These are phyloP conservation scores for Antennarius maculatus DNA, from an alignment of 2,797 vertebrate genomes.

Conservation along the genomic window DNA sequence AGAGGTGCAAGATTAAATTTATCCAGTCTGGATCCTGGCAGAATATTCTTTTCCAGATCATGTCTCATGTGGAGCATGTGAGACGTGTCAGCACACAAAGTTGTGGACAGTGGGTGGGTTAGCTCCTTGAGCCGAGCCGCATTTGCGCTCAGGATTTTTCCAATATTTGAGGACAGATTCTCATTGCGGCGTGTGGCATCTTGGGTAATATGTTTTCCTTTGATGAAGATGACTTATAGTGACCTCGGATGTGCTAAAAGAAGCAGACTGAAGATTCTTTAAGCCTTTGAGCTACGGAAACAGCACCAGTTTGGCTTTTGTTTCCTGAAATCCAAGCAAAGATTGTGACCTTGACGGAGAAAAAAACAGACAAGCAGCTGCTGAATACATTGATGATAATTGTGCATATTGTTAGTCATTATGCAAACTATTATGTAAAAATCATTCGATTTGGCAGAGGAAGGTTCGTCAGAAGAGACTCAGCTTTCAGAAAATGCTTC, in stretches of 20 bases:
- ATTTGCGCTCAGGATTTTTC: not conserved
- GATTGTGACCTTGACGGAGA: slow-evolving; percentile 30
- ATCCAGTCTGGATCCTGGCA: slow-evolving; percentile 44
- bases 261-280: slow-evolving; percentile 17
- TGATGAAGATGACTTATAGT: slow-evolving; percentile 54
- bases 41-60: slow-evolving; percentile 18
- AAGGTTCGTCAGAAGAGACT: slow-evolving; percentile 20
- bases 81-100: slow-evolving; percentile 61
- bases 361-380: slow-evolving; percentile 40
- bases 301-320: slow-evolving; percentile 4
- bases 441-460: slow-evolving; percentile 9
- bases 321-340: slow-evolving; percentile 30
- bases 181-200: slow-evolving; percentile 48
- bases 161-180: slow-evolving; percentile 50
- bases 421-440: slow-evolving; percentile 49
- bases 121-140: slow-evolving; percentile 43
- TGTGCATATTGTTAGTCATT: slow-evolving; percentile 45
- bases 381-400: slow-evolving; percentile 46
- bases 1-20: slow-evolving; percentile 52
- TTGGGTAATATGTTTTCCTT: slow-evolving; percentile 9
- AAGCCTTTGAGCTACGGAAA: slow-evolving; percentile 38
- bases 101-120: slow-evolving; percentile 60
- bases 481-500: slow-evolving; percentile 16
- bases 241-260: slow-evolving; percentile 54
- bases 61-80: slow-evolving; percentile 53